Evolutionary conservation across 1,140 invertebrate genomes (phyloP), one percentile per base, ranked within the genome.

Genomic region (Caenorhabditis briggsae): DNA sequence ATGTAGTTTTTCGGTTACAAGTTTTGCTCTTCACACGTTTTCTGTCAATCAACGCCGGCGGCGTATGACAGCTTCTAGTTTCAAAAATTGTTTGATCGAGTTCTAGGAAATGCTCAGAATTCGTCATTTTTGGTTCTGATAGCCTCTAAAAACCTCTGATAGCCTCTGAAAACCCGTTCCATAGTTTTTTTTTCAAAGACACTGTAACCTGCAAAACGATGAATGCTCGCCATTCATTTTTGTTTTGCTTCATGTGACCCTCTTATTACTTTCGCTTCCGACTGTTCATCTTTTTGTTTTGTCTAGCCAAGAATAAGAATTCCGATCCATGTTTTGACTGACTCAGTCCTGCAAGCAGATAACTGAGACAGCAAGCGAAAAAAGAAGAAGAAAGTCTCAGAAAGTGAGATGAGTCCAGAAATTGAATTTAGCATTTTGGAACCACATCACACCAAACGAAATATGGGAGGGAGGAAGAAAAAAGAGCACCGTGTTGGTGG

Each of bases 401-500:
- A 46, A 74, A 74, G 16, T 74, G 65, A 74, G 65, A 74, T 74
- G 65, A 74, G 43, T 33, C 65, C 65, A 74, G 23, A 74, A 74
- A 74, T 74, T 74, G 65, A 74, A 74, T 74, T 74, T 74, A n/a
- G 23, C 20, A 43, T 74, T 74, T 74, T 74, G 65, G 33, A 74
- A 74, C 65, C 65, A 74, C 65, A 74, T 74, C 65, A 74, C 12
- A 74, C 41, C 65, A 74, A 74, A 48, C 41, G 16, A 74, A 74
- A 74, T 25, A 7, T 9, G 65, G 41, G 16, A 14, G 43, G 43
- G n/a, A 18, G 61, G 25, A 18, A 65, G 33, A 53, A 53, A 20
- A 58, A 58, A 58, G 56, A 58, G 41, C 41, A 46, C 18, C 43
- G 23, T 33, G 33, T 1, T 33, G 33, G 33, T 59, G 58, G 58